Percentiles rank a stretch among this genome's conserved stretches.
These are phyloP conservation scores for Drosophila aldrichi DNA, from an alignment of 2,888 invertebrate genomes.

Conservation along the genomic window DNA sequence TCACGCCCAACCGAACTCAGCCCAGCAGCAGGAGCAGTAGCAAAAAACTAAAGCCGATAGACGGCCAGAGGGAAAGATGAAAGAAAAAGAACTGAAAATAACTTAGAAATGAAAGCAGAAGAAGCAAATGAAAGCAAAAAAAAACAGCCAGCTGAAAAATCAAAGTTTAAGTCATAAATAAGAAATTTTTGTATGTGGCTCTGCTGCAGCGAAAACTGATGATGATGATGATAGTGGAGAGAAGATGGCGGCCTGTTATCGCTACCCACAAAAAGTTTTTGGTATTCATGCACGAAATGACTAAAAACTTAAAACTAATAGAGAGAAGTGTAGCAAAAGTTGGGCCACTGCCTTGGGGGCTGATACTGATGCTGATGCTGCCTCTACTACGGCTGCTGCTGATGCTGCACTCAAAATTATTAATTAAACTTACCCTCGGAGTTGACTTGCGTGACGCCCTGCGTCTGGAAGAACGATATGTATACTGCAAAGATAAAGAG, in stretches of 20 bases:
- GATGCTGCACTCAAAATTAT: conserved; percentile 72
- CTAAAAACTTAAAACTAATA: conserved; percentile 79
- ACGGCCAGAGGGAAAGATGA: neutral
- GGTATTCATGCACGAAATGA: conserved; percentile 76
- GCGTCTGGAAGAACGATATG: conserved; percentile 78
- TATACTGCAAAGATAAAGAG: conserved; percentile 75
- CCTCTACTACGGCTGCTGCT: conserved; percentile 34
- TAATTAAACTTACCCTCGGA: conserved; percentile 84
- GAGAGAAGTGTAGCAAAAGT: conserved; percentile 73
- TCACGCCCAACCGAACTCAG: conserved; percentile 34
- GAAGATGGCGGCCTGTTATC: conserved; percentile 70
- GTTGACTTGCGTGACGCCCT: conserved; percentile 82
- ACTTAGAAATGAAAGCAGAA: conserved; percentile 3
- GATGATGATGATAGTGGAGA: conserved; percentile 63
- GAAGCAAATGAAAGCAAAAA: neutral
- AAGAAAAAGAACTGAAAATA: neutral
- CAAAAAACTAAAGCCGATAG: conserved; percentile 38
- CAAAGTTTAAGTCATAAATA: conserved; percentile 75
- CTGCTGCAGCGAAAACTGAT: conserved; percentile 19
- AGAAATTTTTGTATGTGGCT: conserved; percentile 51
- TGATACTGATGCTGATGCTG: conserved; percentile 3
- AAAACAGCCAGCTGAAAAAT: conserved; percentile 47
- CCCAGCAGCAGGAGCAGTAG: conserved; percentile 18
- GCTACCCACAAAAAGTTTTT: conserved; percentile 65
- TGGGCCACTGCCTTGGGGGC: conserved; percentile 40